Evolutionary conservation across 1,140 invertebrate species (phyloP).

Genomic region (Drosophila grimshawi): DNA sequence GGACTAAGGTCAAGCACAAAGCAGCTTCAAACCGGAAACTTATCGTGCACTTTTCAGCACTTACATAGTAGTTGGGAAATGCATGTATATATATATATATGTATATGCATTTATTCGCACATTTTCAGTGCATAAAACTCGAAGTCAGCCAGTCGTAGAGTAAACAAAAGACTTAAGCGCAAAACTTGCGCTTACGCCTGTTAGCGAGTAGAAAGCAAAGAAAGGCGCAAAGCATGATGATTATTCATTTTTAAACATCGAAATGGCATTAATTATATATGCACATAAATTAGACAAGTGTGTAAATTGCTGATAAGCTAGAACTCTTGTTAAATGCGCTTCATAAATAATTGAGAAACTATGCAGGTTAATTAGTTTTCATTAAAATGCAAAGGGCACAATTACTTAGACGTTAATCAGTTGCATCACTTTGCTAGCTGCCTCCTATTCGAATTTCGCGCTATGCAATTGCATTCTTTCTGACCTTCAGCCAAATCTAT

Average conservation of each 20-base stretch:
- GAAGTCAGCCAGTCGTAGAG: slow-evolving; percentile 12
- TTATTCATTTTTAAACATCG: slow-evolving; percentile 53
- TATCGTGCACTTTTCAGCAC: slow-evolving; percentile 45
- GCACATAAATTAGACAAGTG: slow-evolving; percentile 66
- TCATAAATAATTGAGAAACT: slow-evolving; percentile 33
- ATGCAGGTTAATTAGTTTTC: slow-evolving; percentile 21
- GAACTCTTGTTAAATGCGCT: slow-evolving; percentile 1
- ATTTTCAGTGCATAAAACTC: slow-evolving; percentile 63
- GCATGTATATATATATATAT: slow-evolving; percentile 9
- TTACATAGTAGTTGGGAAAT: slow-evolving; percentile 44
- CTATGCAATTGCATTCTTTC: slow-evolving; percentile 1
- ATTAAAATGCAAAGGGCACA: neutral
- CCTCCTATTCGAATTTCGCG: neutral
- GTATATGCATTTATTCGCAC: slow-evolving; percentile 61
- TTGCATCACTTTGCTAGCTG: neutral
- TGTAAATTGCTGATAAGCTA: slow-evolving; percentile 48
- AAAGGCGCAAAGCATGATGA: slow-evolving; percentile 43
- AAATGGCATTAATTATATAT: slow-evolving; percentile 23
- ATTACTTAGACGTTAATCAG: slow-evolving; percentile 13
- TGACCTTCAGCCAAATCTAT: slow-evolving; percentile 22
- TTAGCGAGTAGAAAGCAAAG: slow-evolving; percentile 21
- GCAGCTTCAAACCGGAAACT: slow-evolving; percentile 40
- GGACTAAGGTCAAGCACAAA: slow-evolving; percentile 6
- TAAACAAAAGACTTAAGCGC: slow-evolving; percentile 71
- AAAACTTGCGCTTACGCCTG: slow-evolving; percentile 45